Evolutionary conservation across 2,888 invertebrate species (phyloP), one percentile per base, ranked within the genome.

Genomic region (Heterodera filipjevi): DNA sequence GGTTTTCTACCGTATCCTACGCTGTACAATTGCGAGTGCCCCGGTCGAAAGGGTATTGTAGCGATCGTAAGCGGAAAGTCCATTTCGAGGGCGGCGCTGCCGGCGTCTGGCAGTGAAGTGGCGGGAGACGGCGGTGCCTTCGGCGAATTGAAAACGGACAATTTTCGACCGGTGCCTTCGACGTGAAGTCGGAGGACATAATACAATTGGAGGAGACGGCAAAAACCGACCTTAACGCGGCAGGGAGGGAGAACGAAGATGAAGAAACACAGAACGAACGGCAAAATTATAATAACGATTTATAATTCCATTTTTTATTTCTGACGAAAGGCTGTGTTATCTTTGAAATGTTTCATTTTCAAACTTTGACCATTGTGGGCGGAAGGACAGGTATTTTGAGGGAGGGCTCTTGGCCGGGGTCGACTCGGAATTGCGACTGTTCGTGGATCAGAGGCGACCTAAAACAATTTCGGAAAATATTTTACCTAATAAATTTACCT

Each of bases 51-150:
- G 71, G 94, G 94, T 84, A 93, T 92, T 10, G 93, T 94, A 64
- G 93, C 93, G 82, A 94, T 92, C 72, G 93, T 93, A 75, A 94
- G 91, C 16, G 94, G 93, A 87, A 93, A 93, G 86, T 93, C 93
- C 90, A 94, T 92, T 85, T 93, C 92, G 44, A 75, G 19, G 46
- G 49, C 46, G 30, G 49, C 44, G 27, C 59, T 53, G 44, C 44
- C 44, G 44, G 75, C 64, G 64, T n/a, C 22, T 22, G 53, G 33
- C 64, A n/a, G 12, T 30, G 75, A 35, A 33, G 59, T 27, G 64
- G 74, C 33, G 35, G 73, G 39, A 30, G 73, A 46, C 53, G 73
- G 64, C 32, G 46, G 73, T 22, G 39, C 53, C 35, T n/a, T 73
- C n/a, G 73, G 22, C 53, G 19, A 39, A 8, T 72, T 39, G 32